Evolutionary conservation across 2,113 vertebrate genomes (phyloP).

Genomic region (Cottus gobio): DNA sequence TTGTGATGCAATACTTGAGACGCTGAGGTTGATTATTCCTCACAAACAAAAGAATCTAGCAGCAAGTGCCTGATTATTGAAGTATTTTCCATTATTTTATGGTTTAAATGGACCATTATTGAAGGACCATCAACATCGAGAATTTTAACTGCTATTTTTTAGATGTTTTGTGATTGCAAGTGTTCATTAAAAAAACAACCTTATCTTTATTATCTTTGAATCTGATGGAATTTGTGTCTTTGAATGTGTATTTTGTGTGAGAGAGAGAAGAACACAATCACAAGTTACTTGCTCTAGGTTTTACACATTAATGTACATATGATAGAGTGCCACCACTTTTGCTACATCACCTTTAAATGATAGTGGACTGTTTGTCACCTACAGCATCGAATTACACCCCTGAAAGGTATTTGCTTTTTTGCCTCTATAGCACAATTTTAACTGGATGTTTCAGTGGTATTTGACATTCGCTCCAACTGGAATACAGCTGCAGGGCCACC

Average conservation of each 20-base stretch:
- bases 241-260: not conserved
- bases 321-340: not conserved
- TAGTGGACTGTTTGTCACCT: not conserved
- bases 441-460: not conserved
- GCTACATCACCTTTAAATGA: not conserved
- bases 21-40: not conserved
- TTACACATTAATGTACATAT: not conserved
- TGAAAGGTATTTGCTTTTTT: not conserved
- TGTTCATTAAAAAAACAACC: conserved; percentile 11
- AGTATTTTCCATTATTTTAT: conserved; percentile 6
- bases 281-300: not conserved
- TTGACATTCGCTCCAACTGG: not conserved
- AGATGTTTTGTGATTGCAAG: conserved; percentile 30
- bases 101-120: conserved; percentile 4
- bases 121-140: not conserved
- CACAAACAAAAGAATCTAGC: not conserved
- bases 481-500: not conserved
- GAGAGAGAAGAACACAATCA: not conserved
- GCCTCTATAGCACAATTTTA: too few relatives aligned
- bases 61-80: not conserved
- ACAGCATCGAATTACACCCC: not conserved
- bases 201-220: not conserved
- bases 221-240: not conserved
- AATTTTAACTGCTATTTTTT: conserved; percentile 12
- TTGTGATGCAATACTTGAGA: conserved; percentile 1